phyloP scores from a whole-genome alignment of 2,888 invertebrate species.

The Chorisops tibialis region DNA sequence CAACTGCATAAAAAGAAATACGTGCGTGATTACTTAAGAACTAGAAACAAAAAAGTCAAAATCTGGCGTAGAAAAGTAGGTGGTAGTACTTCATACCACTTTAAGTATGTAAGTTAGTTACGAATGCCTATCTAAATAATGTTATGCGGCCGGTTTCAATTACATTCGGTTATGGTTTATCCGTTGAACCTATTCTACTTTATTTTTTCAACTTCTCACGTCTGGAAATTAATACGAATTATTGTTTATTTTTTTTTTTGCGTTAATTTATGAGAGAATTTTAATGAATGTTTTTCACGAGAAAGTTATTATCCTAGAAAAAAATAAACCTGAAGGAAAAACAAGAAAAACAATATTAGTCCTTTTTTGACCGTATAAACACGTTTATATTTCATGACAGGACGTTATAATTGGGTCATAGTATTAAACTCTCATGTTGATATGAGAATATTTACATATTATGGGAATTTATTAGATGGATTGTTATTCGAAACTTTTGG shows the following conservation, averaged over 20 bases:
- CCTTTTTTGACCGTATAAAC: conserved; percentile 1
- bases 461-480: conserved; percentile 5
- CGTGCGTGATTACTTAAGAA: conserved; percentile 12
- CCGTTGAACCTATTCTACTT: too few species aligned
- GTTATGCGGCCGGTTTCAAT: conserved; percentile 2
- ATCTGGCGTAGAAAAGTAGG: neutral
- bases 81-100: too few species aligned
- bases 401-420: conserved; percentile 19
- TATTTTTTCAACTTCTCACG: neutral
- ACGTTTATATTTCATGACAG: conserved; percentile 20
- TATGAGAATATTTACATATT: neutral
- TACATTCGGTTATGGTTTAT: neutral
- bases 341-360: neutral
- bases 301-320: neutral
- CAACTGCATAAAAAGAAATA: too few species aligned
- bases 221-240: conserved; percentile 7
- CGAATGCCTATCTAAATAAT: too few species aligned
- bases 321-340: too few species aligned
- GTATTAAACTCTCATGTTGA: too few species aligned
- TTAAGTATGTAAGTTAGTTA: too few species aligned
- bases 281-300: conserved; percentile 7
- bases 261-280: conserved; percentile 16
- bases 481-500: neutral
- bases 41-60: neutral
- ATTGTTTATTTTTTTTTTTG: conserved; percentile 4